Percentiles rank a stretch among this genome's conserved stretches.
These are phyloP conservation scores for Triplophysa dalaica DNA, from an alignment of 2,113 vertebrate genomes.

Conservation along the genomic window DNA sequence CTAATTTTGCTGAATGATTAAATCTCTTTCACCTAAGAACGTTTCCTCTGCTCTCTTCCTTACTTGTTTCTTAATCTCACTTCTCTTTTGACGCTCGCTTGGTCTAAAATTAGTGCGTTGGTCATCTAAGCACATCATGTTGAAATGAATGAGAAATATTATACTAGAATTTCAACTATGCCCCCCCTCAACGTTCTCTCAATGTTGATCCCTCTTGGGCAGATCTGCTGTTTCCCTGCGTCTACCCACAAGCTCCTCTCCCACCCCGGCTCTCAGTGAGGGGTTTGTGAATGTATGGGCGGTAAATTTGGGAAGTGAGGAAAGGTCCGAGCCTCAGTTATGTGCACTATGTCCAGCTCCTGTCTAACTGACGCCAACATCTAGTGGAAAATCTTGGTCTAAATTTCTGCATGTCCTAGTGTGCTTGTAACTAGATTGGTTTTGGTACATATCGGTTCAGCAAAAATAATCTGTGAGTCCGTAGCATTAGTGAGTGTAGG, in stretches of 20 bases:
- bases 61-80: slow-evolving; percentile 5
- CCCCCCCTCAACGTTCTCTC: slow-evolving; percentile 35
- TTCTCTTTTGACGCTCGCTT: slow-evolving; percentile 20
- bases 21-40: slow-evolving; percentile 19
- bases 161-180: slow-evolving; percentile 73
- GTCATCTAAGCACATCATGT: slow-evolving; percentile 66
- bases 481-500: not conserved
- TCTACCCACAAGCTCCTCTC: slow-evolving; percentile 42
- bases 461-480: not conserved
- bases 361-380: slow-evolving; percentile 47
- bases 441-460: no score
- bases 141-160: slow-evolving; percentile 74
- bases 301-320: slow-evolving; percentile 31
- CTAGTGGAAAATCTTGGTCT: slow-evolving; percentile 26
- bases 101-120: slow-evolving; percentile 70
- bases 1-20: slow-evolving; percentile 37
- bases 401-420: not conserved
- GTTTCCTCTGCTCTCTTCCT: not conserved
- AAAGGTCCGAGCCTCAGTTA: slow-evolving; percentile 13
- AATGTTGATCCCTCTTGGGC: not conserved
- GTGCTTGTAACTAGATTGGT: not conserved
- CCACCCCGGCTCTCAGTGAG: slow-evolving; percentile 36
- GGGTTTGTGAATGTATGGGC: slow-evolving; percentile 8
- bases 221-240: slow-evolving; percentile 13
- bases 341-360: not conserved